Evolutionary conservation across 2,797 vertebrate species (phyloP).

Genomic region (Ptychadena robeensis): DNA sequence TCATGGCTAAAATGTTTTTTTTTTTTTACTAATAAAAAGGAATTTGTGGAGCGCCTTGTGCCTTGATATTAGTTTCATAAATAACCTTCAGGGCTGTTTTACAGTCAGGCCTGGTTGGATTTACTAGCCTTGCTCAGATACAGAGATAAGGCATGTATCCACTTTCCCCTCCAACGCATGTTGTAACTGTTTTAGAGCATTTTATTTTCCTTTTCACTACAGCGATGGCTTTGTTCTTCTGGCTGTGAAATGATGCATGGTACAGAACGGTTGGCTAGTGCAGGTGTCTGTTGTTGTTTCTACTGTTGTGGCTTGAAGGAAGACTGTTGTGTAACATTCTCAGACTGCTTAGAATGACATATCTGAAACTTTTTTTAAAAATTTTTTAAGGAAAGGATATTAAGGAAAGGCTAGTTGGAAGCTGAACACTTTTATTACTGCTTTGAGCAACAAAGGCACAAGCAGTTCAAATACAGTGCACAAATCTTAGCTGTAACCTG

Average conservation of each 20-base stretch:
- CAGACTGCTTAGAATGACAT: conserved; percentile 5
- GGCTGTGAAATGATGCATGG: conserved; percentile 32
- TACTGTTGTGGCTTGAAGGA: conserved; percentile 16
- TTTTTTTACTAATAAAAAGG: background rate
- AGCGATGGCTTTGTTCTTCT: conserved; percentile 34
- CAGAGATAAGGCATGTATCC: background rate
- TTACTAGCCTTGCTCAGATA: background rate
- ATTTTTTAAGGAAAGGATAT: background rate
- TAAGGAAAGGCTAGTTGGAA: background rate
- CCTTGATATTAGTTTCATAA: background rate
- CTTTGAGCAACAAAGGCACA: conserved; percentile 24
- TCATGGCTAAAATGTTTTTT: no score
- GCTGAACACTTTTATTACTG: conserved; percentile 10
- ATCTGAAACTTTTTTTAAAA: conserved; percentile 14
- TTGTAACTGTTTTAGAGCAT: background rate
- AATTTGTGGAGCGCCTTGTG: no score
- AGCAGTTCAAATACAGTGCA: conserved; percentile 9
- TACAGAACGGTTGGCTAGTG: conserved; percentile 22
- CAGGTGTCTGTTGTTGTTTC: conserved; percentile 52
- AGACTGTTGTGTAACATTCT: conserved; percentile 16
- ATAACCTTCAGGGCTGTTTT: background rate
- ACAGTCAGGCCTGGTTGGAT: background rate
- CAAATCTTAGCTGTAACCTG: conserved; percentile 39
- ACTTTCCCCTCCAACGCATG: background rate
- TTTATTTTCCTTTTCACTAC: conserved; percentile 11